These are phyloP conservation scores for Limenitis camilla DNA, from an alignment of 2,888 invertebrate species.

Conservation along the genomic window DNA sequence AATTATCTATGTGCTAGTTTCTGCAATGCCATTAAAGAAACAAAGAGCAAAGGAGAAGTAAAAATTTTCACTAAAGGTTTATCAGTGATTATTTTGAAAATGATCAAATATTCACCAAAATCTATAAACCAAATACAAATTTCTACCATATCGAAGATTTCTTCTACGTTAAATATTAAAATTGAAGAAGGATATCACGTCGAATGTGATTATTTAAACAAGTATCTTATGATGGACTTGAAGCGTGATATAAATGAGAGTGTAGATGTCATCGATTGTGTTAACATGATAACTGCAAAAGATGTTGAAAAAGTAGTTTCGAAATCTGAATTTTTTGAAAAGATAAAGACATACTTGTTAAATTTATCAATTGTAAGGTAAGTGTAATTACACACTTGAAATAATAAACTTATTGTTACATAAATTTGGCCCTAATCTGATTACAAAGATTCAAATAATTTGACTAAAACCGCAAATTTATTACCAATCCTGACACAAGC, in stretches of 20 bases:
- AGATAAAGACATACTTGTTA: slow-evolving; percentile 40
- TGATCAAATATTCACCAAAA: slow-evolving; percentile 36
- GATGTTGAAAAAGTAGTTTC: slow-evolving; percentile 31
- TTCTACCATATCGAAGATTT: slow-evolving; percentile 68
- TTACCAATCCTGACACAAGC: too few species aligned
- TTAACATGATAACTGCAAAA: slow-evolving; percentile 16
- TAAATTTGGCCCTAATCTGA: too few species aligned
- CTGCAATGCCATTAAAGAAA: slow-evolving; percentile 63
- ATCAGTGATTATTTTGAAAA: slow-evolving; percentile 48
- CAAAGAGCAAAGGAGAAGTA: slow-evolving; percentile 40
- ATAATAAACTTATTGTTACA: not conserved
- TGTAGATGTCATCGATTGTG: slow-evolving; percentile 50
- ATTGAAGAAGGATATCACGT: slow-evolving; percentile 40
- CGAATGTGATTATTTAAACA: slow-evolving; percentile 56
- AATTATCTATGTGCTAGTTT: slow-evolving; percentile 73
- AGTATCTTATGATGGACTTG: slow-evolving; percentile 71
- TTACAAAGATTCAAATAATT: too few species aligned
- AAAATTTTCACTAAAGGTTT: slow-evolving; percentile 55
- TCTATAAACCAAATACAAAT: slow-evolving; percentile 56
- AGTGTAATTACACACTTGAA: too few species aligned
- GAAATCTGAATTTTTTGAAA: slow-evolving; percentile 38
- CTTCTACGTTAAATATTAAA: slow-evolving; percentile 68
- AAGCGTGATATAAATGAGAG: slow-evolving; percentile 53
- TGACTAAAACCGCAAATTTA: too few species aligned
- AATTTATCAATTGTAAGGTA: slow-evolving; percentile 54